phyloP scores from a whole-genome alignment of 1,140 invertebrate species.

The Drosophila grimshawi region DNA sequence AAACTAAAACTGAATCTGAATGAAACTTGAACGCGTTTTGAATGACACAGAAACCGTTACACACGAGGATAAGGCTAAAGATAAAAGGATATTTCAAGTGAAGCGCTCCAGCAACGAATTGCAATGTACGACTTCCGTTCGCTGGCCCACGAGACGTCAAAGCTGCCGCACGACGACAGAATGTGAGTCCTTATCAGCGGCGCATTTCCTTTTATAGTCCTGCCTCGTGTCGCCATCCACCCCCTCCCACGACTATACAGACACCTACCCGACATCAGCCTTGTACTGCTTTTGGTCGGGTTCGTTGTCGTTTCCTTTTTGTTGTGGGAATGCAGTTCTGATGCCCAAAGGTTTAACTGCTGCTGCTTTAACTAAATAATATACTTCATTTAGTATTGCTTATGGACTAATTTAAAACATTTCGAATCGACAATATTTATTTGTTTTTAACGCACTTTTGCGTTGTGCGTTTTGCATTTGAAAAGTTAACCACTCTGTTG shows the following conservation, averaged over 20 bases:
- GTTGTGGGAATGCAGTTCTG: conserved; percentile 1
- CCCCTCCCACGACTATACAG: background rate
- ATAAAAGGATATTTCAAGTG: conserved; percentile 41
- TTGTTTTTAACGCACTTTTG: conserved; percentile 2
- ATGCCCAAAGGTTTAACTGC: background rate
- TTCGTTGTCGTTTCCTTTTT: background rate
- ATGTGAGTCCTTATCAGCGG: conserved; percentile 79
- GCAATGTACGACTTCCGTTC: conserved; percentile 38
- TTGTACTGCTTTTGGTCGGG: background rate
- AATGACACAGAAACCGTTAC: conserved; percentile 60
- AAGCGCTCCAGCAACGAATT: conserved; percentile 16
- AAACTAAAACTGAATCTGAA: conserved; percentile 37
- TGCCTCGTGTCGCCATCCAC: conserved; percentile 17
- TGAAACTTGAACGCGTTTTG: conserved; percentile 20
- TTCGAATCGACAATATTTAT: background rate
- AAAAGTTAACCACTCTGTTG: conserved; percentile 9
- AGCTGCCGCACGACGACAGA: conserved; percentile 78
- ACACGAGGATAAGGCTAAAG: conserved; percentile 18
- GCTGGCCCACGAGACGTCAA: conserved; percentile 67
- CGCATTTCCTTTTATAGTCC: conserved; percentile 82
- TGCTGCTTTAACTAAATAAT: too few species aligned
- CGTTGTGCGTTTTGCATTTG: background rate
- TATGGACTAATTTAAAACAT: background rate
- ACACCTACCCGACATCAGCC: background rate
- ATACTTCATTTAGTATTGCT: too few species aligned